phyloP scores from a whole-genome alignment of 1,140 invertebrate genomes.

The Drosophila cardini region DNA sequence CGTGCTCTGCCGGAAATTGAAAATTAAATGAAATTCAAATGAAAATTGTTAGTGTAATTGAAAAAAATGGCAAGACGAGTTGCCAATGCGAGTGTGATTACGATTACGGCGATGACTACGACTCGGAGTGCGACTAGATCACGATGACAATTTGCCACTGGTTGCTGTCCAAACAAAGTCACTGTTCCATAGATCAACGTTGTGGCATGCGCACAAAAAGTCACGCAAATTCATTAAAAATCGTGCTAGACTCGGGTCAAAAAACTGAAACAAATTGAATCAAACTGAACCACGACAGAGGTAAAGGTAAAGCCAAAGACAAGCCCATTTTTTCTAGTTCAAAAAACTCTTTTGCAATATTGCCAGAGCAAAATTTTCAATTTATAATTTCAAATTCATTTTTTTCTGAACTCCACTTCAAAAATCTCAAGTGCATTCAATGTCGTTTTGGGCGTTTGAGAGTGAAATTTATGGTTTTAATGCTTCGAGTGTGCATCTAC shows the following conservation, averaged over 20 bases:
- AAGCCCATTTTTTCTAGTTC: conserved; percentile 8
- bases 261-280: conserved; percentile 19
- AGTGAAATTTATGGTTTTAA: conserved; percentile 59
- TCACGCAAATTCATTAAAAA: conserved; percentile 41
- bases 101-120: no score
- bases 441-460: conserved; percentile 46
- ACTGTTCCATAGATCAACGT: conserved; percentile 59
- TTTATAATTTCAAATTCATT: conserved; percentile 11
- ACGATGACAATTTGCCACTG: conserved; percentile 51
- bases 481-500: conserved; percentile 26
- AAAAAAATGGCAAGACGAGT: background rate
- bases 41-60: conserved; percentile 12
- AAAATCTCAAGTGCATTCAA: conserved; percentile 56
- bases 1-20: conserved; percentile 73
- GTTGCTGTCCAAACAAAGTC: conserved; percentile 33
- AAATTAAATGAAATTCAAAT: conserved; percentile 31
- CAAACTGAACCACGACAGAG: conserved; percentile 21
- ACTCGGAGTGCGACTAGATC: conserved; percentile 42
- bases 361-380: conserved; percentile 33
- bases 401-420: conserved; percentile 12
- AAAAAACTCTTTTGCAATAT: conserved; percentile 28
- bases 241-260: conserved; percentile 57
- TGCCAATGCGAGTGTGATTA: conserved; percentile 19
- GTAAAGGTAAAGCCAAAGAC: background rate
- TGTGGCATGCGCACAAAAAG: conserved; percentile 49